A percentile compares a stretch with the other conserved stretches of the same genome.
These are phyloP conservation scores for Drosophila punjabiensis DNA, from an alignment of 1,140 invertebrate species.

Conservation along the genomic window DNA sequence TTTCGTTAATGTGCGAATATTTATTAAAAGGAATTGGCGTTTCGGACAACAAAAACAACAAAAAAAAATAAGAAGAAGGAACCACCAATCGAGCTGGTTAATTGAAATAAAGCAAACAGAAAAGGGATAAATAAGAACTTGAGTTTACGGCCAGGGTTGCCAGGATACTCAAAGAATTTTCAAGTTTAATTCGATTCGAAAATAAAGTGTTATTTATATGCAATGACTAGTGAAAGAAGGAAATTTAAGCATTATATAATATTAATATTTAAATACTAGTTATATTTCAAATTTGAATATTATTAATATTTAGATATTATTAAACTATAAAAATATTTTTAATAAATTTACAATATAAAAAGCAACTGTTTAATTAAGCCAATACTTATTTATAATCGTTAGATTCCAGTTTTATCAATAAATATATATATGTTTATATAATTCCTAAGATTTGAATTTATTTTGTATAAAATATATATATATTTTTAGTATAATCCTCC, in stretches of 20 bases:
- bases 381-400: background rate
- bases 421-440: no score
- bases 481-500: no score
- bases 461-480: background rate
- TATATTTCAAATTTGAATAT: background rate
- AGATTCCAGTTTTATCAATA: background rate
- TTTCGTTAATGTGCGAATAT: constrained; percentile 80
- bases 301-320: no score
- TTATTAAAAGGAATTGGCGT: constrained; percentile 74
- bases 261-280: background rate
- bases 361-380: background rate
- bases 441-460: no score
- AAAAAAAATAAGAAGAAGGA: background rate
- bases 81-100: constrained; percentile 44
- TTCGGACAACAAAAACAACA: background rate
- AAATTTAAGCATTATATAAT: background rate
- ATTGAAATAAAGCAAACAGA: constrained; percentile 58
- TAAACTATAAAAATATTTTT: no score
- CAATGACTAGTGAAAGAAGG: background rate
- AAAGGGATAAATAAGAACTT: constrained; percentile 10
- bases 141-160: background rate
- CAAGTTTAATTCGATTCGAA: background rate
- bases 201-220: background rate
- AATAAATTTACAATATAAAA: background rate
- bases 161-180: background rate